Base-by-base conservation (phyloP, 2,888 invertebrate genomes). In the Hypercompe scribonia region DNA sequence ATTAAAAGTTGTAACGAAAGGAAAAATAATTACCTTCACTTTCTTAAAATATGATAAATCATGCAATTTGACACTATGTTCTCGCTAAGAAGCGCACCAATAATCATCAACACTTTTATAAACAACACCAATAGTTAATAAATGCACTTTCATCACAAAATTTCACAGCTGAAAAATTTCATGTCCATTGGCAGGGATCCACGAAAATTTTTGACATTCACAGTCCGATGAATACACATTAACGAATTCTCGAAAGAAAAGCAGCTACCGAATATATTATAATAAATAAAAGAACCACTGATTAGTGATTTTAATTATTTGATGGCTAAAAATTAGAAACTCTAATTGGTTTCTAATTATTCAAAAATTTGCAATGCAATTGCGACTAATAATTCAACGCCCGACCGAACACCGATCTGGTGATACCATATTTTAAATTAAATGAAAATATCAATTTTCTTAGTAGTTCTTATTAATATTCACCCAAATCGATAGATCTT, bases 121-220 rank as follows among this genome's bases (percentile, higher is more conserved):
- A 84, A 81, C 79, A 85, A 84, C 87, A 86, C 78, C 86, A 89
- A 89, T 83, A 87, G 89, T 88, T 92, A 88, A 85, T 80, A 84
- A 86, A 77, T 77, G 81, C 86, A 84, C 84, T 82, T 85, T 85
- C 88, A 91, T 90, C 89, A 89, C 89, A 88, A 86, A 82, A 83
- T 90, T 91, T 89, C 90, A 89, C 87, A 81, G 79, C 84, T 88
- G 85, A 87, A 90, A 90, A 89, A 88, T 88, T 90, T 89, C 88
- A 89, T 86, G 83, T 89, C 88, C 89, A 92, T 91, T 94, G 93
- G 93, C 94, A 93, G 88, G 78, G 90, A 88, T 93, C 93, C 92
- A 94, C 91, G 88, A 91, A 93, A 92, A 92, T 90, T 93, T 83
- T 92, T 95, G 95, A 95, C 95, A 91, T 94, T 93, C 87, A 90